Conservation (phyloP, 2,797 vertebrate species). For the Melanotaenia parkinsoni region DNA sequence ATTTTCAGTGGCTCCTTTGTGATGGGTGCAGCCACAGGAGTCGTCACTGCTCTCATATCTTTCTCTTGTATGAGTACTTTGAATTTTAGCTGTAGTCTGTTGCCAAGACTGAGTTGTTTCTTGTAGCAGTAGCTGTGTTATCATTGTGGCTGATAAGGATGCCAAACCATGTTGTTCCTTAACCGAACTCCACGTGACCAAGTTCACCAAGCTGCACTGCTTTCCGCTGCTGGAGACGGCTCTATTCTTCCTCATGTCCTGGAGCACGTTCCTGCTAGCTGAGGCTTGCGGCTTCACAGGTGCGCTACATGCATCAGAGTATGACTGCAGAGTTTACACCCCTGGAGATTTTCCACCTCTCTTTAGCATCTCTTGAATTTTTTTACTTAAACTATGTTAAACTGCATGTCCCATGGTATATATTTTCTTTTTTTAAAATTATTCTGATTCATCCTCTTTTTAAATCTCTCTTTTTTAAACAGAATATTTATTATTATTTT, state of each 20-base stretch:
- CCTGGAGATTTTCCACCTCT: background rate
- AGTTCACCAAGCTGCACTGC: constrained; percentile 97
- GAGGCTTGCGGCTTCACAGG: constrained; percentile 98
- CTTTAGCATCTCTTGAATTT: too few species aligned
- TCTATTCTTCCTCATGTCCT: constrained; percentile 98
- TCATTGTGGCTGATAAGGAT: background rate
- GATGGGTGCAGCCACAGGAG: constrained; percentile 95
- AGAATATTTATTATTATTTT: background rate
- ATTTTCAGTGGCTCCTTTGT: constrained; percentile 98
- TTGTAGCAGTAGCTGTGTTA: too few species aligned
- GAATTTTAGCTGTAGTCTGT: background rate
- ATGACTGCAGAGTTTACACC: background rate
- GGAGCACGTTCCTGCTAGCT: constrained; percentile 97
- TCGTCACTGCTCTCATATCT: constrained; percentile 98
- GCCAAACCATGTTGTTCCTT: constrained; percentile 70
- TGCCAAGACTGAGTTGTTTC: background rate
- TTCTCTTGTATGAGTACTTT: constrained; percentile 65
- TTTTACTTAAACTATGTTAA: too few species aligned
- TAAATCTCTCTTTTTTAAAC: background rate
- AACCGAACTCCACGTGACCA: constrained; percentile 90
- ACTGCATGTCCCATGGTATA: background rate
- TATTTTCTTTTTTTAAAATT: background rate
- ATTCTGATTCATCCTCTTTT: too few species aligned
- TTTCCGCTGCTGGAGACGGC: constrained; percentile 98
- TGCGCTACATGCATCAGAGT: constrained; percentile 11